Base-by-base conservation (phyloP, 2,888 invertebrate species). In the Lagria hirta region DNA sequence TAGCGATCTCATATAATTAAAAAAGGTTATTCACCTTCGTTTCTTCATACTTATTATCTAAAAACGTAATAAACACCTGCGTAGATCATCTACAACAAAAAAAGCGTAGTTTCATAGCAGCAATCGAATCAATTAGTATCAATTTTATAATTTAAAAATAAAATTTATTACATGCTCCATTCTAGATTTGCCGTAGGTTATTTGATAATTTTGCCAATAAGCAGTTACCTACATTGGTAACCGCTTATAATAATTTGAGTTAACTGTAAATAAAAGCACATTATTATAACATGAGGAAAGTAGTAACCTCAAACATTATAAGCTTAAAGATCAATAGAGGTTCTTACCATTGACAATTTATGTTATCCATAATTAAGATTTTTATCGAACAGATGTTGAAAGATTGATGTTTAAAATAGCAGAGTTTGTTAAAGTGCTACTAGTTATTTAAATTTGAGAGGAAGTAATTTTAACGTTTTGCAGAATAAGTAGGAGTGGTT, bases 191-290 rank as follows among this genome's bases (percentile, higher is more conserved):
- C 40, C 18, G 17, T 16, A 21, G 40, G 40, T 28, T 23, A 23
- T 40, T 32, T 32, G 29, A 14, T 40, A 40, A 40, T 40, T 40
- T 24, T 23, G 17, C 40, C 40, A 40, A 40, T 23, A 40, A 32
- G 40, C 32, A 24, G 23, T 32, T 40, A 40, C 14, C 15, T 4
- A 40, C n/a, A n/a, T n/a, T n/a, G n/a, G n/a, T n/a, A 17, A 24
- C 23, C 8, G 16, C 18, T 35, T 10, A 6, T 24, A 10, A 8
- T 23, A 15, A 35, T 28, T 17, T 22, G 23, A 15, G 8, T 29
- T 43, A 43, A 43, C 43, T 36, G 43, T 43, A 43, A 43, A 43
- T 14, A 35, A 42, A 42, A 42, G 11, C 42, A 22, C 37, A 23
- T 43, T 23, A 43, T 43, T 36, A 43, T 24, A 18, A 22, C 17